These are phyloP conservation scores for Acronicta psi DNA, from an alignment of 2,888 invertebrate genomes.

Conservation along the genomic window DNA sequence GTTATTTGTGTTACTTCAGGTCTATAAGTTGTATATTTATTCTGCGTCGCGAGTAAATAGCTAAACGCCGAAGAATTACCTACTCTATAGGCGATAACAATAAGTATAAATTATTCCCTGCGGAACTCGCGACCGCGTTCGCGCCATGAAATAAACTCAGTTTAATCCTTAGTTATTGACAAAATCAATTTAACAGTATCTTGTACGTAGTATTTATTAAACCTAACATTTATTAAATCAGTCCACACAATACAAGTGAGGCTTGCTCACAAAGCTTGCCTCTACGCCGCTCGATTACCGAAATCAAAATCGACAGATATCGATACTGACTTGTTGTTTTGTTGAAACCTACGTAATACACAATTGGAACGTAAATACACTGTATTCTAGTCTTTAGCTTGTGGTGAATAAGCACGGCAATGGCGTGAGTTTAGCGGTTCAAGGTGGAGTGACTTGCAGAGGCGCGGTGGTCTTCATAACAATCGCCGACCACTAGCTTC, in stretches of 20 bases:
- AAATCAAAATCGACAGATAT: slow-evolving; percentile 81
- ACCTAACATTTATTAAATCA: slow-evolving; percentile 40
- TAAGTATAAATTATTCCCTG: too few relatives aligned
- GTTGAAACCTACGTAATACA: slow-evolving; percentile 64
- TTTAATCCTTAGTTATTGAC: slow-evolving; percentile 23
- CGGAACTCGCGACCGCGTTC: too few relatives aligned
- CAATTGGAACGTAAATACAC: slow-evolving; percentile 28
- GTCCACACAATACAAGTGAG: slow-evolving; percentile 45
- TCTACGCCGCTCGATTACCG: slow-evolving; percentile 70
- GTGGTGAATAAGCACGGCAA: slow-evolving; percentile 32
- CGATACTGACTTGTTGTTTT: slow-evolving; percentile 74
- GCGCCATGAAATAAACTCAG: background rate
- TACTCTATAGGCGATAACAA: too few relatives aligned
- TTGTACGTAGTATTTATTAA: slow-evolving; percentile 15
- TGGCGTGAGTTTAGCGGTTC: slow-evolving; percentile 31
- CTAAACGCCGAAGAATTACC: too few relatives aligned
- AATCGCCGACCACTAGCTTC: slow-evolving; percentile 74
- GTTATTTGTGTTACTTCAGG: too few relatives aligned
- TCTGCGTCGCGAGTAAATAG: too few relatives aligned
- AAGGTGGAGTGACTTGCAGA: slow-evolving; percentile 80
- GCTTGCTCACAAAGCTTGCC: slow-evolving; percentile 41
- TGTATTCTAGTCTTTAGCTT: slow-evolving; percentile 45
- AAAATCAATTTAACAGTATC: slow-evolving; percentile 37
- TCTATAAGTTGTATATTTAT: too few relatives aligned
- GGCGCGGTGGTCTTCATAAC: slow-evolving; percentile 81